Evolutionary conservation across 2,797 vertebrate genomes (phyloP).

Genomic region (Lutjanus campechanus): DNA sequence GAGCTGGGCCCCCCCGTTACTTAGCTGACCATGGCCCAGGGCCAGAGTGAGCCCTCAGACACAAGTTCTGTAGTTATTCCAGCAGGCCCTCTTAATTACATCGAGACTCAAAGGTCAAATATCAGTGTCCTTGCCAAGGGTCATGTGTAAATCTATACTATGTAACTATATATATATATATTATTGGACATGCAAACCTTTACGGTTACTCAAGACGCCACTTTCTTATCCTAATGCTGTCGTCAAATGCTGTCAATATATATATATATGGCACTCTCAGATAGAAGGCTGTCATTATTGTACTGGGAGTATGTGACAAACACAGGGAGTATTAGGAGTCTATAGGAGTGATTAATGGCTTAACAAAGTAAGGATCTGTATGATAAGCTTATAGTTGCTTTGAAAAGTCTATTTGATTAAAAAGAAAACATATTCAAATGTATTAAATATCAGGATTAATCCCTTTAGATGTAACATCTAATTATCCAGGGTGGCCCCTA

Average conservation of each 20-base stretch:
- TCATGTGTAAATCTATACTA: conserved; percentile 59
- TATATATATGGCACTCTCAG: neutral
- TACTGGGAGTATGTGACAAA: neutral
- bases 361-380: neutral
- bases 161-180: conserved; percentile 12
- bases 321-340: neutral
- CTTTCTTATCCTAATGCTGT: conserved; percentile 23
- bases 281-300: neutral
- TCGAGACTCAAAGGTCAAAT: conserved; percentile 61
- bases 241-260: neutral
- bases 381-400: no score
- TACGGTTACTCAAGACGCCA: conserved; percentile 21
- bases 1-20: conserved; percentile 15
- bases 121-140: conserved; percentile 46
- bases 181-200: conserved; percentile 43
- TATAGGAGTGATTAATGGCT: neutral
- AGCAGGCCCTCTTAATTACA: conserved; percentile 59
- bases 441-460: neutral
- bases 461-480: neutral
- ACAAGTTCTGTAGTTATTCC: conserved; percentile 60
- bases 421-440: neutral
- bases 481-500: neutral
- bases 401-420: neutral
- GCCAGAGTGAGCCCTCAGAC: conserved; percentile 53
- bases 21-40: conserved; percentile 37